Conservation (phyloP, 2,888 invertebrate species). For the Drosophila koepferae region DNA sequence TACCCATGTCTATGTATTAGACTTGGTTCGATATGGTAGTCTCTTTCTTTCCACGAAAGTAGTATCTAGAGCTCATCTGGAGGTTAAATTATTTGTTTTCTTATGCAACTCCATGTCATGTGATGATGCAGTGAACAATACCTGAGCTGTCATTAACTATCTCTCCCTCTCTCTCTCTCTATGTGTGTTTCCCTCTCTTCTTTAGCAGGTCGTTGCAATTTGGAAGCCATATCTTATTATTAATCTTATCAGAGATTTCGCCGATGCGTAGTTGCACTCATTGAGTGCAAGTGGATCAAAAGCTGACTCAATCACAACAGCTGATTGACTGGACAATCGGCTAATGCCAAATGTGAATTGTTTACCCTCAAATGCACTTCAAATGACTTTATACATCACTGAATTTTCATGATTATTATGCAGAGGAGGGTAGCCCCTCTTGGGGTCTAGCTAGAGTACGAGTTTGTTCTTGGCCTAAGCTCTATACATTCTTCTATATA, state of each 20-base stretch:
- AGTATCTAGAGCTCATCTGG: neutral
- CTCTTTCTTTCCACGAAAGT: neutral
- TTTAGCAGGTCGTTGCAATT: neutral
- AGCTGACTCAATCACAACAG: constrained; percentile 34
- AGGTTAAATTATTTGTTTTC: neutral
- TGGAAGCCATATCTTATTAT: neutral
- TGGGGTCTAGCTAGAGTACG: too few relatives aligned
- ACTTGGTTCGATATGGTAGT: neutral
- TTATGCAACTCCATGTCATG: neutral
- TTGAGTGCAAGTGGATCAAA: constrained; percentile 11
- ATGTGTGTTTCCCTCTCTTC: too few relatives aligned
- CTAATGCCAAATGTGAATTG: constrained; percentile 5
- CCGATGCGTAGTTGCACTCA: constrained; percentile 30
- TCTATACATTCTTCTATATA: neutral
- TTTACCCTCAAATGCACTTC: constrained; percentile 2
- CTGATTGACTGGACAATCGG: constrained; percentile 9
- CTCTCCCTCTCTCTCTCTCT: neutral
- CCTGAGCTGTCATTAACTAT: neutral
- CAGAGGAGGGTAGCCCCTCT: neutral
- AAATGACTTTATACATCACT: constrained; percentile 1
- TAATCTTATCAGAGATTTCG: constrained; percentile 29
- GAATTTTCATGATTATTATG: neutral
- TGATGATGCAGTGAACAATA: neutral
- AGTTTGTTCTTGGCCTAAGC: neutral
- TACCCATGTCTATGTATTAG: neutral